Percentiles rank a stretch among this genome's conserved stretches.
Conservation (phyloP, 2,113 vertebrate genomes). For the Pterocles orientalis region DNA sequence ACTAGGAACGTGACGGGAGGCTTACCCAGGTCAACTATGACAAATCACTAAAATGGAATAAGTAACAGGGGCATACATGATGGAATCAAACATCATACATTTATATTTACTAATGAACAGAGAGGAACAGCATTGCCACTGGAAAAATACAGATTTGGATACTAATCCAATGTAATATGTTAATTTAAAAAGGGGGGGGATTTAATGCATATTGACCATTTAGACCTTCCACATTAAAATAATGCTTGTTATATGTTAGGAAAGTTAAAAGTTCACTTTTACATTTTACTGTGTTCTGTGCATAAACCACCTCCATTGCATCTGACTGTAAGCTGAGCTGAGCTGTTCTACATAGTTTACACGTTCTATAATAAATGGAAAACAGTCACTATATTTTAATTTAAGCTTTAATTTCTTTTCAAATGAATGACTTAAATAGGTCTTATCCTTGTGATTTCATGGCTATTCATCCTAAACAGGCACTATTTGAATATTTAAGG, state of each 20-base stretch:
- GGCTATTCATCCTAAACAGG: neutral
- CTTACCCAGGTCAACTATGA: neutral
- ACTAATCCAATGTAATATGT: neutral
- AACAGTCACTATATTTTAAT: neutral
- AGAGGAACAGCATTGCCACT: neutral
- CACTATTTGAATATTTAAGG: neutral
- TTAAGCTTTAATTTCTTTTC: neutral
- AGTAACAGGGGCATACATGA: neutral
- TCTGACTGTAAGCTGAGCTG: neutral
- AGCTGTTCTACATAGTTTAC: neutral
- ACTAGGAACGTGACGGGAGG: accelerated
- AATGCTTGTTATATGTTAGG: neutral
- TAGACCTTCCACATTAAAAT: neutral
- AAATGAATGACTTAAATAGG: neutral
- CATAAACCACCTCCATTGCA: neutral
- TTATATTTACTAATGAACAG: neutral
- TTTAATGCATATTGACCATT: neutral
- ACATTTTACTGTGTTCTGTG: neutral
- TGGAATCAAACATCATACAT: neutral
- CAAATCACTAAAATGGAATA: neutral
- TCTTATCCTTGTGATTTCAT: neutral
- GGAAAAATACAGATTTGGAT: neutral
- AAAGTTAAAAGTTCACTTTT: neutral
- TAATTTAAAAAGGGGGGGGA: neutral
- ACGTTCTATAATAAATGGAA: neutral